These are phyloP conservation scores for Chiloscyllium plagiosum DNA, from an alignment of 2,113 vertebrate species.

Conservation along the genomic window DNA sequence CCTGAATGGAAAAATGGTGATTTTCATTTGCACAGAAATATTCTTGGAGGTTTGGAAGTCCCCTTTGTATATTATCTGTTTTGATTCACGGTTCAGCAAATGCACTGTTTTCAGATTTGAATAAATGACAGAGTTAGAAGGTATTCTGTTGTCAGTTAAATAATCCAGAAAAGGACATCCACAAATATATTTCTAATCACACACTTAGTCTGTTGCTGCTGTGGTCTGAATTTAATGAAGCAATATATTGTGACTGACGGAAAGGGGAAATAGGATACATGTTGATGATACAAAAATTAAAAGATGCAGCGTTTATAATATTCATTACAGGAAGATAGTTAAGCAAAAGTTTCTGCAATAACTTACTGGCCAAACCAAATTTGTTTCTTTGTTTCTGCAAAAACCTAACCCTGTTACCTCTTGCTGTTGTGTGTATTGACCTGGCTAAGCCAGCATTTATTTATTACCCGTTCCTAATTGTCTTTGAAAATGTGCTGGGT, in stretches of 20 bases:
- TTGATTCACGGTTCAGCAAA: neutral
- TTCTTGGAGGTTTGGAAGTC: neutral
- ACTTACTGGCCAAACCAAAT: neutral
- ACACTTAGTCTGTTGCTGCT: neutral
- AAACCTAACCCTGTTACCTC: no score
- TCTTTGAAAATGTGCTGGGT: no score
- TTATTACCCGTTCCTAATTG: no score
- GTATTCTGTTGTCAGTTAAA: neutral
- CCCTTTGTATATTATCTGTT: neutral
- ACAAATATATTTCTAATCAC: neutral
- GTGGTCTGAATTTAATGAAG: neutral
- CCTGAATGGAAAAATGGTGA: neutral
- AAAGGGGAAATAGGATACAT: neutral
- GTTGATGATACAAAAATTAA: neutral
- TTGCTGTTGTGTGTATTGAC: no score
- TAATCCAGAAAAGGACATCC: neutral
- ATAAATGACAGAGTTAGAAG: neutral
- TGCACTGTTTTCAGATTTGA: neutral
- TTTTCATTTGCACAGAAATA: neutral
- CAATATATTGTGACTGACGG: neutral
- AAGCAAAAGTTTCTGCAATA: neutral
- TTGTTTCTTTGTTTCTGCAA: neutral
- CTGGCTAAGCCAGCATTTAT: no score
- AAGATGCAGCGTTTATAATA: neutral
- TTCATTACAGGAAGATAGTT: neutral